Evolutionary conservation across 2,797 vertebrate genomes (phyloP), one percentile per base, ranked within the genome.

Genomic region (Poecilia picta): DNA sequence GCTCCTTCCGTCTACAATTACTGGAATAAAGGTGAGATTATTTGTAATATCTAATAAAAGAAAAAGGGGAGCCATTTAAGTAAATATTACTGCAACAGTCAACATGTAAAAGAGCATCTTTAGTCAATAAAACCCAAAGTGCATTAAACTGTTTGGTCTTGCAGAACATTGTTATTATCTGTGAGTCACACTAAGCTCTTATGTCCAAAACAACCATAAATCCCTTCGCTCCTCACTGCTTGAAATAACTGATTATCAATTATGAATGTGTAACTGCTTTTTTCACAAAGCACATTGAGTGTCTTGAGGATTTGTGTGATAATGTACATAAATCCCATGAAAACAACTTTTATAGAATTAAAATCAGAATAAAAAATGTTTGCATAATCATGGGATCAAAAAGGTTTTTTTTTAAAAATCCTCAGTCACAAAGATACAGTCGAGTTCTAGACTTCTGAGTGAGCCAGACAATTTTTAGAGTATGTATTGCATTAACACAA

Each of bases 131-230:
- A 57, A 28, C 49, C 43, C 33, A 31, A 73, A 81, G 25, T 57
- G 12, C n/a, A 7, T 15, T 46, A 53, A 74, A 23, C 23, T 16
- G 43, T 71, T 41, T 16, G 13, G 5, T 64, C 33, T 76, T 64
- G 36, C 28, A 55, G 47, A 66, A 79, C 20, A 36, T 70, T 28
- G 39, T 53, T 39, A 68, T 74, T 36, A 70, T 70, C 25, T 74
- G 11, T 76, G 45, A 72, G 66, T 23, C 74, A 62, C 79, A 51
- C 68, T 41, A 57, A 72, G 46, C 33, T 36, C 11, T 81, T 64
- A 72, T 64, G 53, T 31, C 46, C 70, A 81, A 55, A 77, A 76
- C 46, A 81, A 51, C 55, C 75, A 23, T 62, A 72, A 76, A 76
- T 71, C 43, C 66, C 41, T 20, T 47, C 18, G 13, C 62, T 28